A percentile compares a stretch with the other conserved stretches of the same genome.
phyloP scores from a whole-genome alignment of 2,113 vertebrate genomes.

The Dicrurus megarhynchus region DNA sequence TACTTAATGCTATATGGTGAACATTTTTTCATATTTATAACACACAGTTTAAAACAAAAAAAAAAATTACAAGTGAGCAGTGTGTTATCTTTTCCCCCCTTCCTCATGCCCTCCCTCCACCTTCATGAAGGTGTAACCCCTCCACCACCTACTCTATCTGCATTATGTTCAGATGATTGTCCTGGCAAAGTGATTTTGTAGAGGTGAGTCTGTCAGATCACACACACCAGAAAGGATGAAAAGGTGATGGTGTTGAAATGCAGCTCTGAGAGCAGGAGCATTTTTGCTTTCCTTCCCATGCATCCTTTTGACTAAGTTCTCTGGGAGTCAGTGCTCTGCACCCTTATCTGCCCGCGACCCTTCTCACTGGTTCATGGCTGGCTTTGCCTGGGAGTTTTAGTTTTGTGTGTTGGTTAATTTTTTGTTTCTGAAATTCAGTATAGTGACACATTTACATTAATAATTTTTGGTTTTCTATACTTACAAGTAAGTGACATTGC shows the following conservation, averaged over 20 bases:
- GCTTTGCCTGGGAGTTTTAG: not conserved
- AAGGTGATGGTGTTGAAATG: not conserved
- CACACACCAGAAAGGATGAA: not conserved
- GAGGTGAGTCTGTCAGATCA: not conserved
- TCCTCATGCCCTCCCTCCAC: not conserved
- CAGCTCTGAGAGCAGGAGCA: not conserved
- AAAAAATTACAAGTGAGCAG: not conserved
- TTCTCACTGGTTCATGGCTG: not conserved
- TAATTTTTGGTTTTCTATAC: not conserved
- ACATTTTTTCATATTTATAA: not conserved
- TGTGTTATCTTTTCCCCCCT: fast-evolving
- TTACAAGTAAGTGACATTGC: not conserved
- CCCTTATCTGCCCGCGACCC: not conserved
- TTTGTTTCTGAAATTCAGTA: not conserved
- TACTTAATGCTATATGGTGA: not conserved
- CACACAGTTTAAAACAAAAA: not conserved
- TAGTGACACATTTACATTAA: not conserved
- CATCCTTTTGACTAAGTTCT: not conserved
- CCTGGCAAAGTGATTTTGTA: not conserved
- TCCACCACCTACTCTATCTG: not conserved
- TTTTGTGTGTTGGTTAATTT: not conserved
- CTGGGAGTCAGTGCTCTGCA: not conserved
- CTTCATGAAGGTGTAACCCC: not conserved
- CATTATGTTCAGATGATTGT: not conserved
- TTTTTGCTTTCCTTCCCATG: not conserved